Base-by-base conservation (phyloP, 2,113 vertebrate genomes). In the Patagioenas fasciata region DNA sequence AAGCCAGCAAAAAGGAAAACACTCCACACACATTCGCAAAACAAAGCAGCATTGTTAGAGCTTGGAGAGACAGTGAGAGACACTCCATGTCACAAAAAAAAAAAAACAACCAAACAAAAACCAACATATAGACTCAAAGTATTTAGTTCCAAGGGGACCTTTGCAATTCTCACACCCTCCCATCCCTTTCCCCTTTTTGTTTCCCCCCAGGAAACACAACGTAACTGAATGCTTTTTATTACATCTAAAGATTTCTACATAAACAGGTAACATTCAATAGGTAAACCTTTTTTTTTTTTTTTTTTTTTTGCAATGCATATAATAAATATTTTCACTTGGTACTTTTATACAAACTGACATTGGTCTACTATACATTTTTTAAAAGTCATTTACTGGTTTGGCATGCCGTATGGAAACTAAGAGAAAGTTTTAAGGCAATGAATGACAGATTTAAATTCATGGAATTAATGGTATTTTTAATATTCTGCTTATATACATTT, bases 231-330 rank as follows among this genome's bases (percentile, higher is more conserved):
- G 98, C 97, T 98, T 98, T 99, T 99, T 99, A 99, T 99, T 99
- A 99, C 99, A 99, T 99, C 99, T 99, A 99, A 99, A 99, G 98
- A 98, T 98, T 98, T 99, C 99, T 99, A 99, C 99, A 99, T 98
- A 99, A 99, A 99, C 99, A 99, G 97, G 98, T 98, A 99, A 99
- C 99, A 99, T 99, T 99, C 99, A 99, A 98, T 99, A 99, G 98
- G 98, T 99, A 99, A 99, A 99, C 98, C 99, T 98, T 98, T 98
- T 98, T 91, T 75, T 53, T n/a, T n/a, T n/a, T n/a, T n/a, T n/a
- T 60, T 81, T 98, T 48, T 50, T 20, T 23, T 50, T 50, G 48
- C 99, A 99, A 99, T 98, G 99, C 99, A 99, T 98, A 99, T 99
- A 99, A 99, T 99, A 99, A 99, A 99, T 99, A 99, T 99, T 98